These are phyloP conservation scores for Lophotis ruficrista DNA, from an alignment of 2,113 vertebrate species.

Conservation along the genomic window DNA sequence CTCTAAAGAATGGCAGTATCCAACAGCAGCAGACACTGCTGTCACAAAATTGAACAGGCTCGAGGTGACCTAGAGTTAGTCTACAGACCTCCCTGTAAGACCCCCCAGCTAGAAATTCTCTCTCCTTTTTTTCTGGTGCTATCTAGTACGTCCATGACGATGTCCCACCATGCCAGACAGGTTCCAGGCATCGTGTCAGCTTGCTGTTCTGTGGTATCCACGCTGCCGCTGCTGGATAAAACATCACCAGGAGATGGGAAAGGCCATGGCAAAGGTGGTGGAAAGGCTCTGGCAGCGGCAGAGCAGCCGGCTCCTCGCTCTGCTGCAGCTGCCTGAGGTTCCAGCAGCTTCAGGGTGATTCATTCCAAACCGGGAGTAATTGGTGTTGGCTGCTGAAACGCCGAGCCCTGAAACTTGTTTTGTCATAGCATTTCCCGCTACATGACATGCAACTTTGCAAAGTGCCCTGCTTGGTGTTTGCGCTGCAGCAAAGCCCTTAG, in stretches of 20 bases:
- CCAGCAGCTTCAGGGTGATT: background rate
- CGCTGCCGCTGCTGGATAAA: background rate
- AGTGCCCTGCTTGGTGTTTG: background rate
- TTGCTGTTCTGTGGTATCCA: background rate
- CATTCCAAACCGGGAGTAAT: background rate
- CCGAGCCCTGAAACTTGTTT: background rate
- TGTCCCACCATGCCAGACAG: background rate
- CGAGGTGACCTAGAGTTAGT: background rate
- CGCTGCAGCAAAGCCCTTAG: background rate
- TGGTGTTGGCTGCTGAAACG: background rate
- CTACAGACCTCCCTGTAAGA: background rate
- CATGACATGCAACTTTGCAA: background rate
- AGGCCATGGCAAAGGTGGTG: background rate
- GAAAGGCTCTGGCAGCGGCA: accelerated
- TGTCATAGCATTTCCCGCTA: background rate
- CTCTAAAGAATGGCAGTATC: background rate
- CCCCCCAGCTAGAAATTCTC: background rate
- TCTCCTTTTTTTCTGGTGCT: background rate
- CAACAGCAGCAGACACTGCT: background rate
- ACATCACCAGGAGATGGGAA: background rate
- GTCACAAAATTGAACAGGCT: background rate
- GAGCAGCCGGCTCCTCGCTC: background rate
- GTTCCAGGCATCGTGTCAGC: accelerated
- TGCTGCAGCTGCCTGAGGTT: background rate
- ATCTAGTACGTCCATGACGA: background rate